A percentile compares a stretch with the other conserved stretches of the same genome.
Conservation (phyloP, 1,140 invertebrate species). For the Adelges cooleyi region DNA sequence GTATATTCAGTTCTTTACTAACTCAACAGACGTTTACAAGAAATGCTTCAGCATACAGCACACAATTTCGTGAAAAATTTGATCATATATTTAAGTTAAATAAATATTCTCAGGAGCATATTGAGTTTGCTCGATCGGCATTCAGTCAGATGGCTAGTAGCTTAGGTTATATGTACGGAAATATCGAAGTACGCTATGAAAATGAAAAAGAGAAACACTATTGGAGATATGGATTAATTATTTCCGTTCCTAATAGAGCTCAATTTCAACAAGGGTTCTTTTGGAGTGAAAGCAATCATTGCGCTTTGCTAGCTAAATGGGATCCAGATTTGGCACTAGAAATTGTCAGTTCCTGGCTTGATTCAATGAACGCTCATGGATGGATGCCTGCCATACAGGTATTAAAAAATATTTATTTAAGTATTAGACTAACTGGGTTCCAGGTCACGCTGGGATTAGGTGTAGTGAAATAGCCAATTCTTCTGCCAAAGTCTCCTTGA, state of each 20-base stretch:
- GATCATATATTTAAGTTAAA: constrained; percentile 63
- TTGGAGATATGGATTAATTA: constrained; percentile 84
- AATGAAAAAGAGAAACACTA: constrained; percentile 50
- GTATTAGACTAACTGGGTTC: no score
- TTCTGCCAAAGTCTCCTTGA: no score
- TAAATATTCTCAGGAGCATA: constrained; percentile 55
- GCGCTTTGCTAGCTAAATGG: constrained; percentile 83
- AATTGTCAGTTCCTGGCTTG: constrained; percentile 92
- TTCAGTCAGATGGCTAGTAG: constrained; percentile 92
- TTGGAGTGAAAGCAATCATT: constrained; percentile 99
- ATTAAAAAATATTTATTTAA: no score
- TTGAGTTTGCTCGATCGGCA: constrained; percentile 72
- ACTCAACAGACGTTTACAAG: constrained; percentile 50
- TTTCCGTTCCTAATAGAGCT: constrained; percentile 88
- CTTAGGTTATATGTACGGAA: constrained; percentile 93
- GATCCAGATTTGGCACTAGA: constrained; percentile 78
- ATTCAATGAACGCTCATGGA: constrained; percentile 92
- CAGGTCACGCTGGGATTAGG: no score
- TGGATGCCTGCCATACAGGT: constrained; percentile 96
- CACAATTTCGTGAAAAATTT: constrained; percentile 54
- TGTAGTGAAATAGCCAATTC: no score
- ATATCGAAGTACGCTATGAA: constrained; percentile 70
- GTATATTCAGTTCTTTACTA: constrained; percentile 58
- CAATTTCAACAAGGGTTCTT: constrained; percentile 97
- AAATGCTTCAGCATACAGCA: constrained; percentile 47